Evolutionary conservation across 2,113 vertebrate genomes (phyloP).

Genomic region (Indicator indicator): DNA sequence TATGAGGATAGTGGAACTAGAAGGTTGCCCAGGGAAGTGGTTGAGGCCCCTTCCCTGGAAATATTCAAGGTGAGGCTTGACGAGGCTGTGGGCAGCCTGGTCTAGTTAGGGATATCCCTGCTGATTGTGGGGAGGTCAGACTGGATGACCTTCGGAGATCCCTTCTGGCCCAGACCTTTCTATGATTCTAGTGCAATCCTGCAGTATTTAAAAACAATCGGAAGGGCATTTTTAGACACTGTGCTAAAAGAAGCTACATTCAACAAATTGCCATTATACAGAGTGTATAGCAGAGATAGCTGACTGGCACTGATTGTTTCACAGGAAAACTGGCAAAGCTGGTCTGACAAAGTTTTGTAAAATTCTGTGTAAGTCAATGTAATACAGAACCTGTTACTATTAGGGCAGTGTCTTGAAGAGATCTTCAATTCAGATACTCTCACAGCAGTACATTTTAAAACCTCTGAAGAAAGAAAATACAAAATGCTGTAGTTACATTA

Average conservation of each 20-base stretch:
- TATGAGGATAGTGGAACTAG: too few species aligned
- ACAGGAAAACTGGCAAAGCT: neutral
- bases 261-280: constrained; percentile 33
- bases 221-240: constrained; percentile 28
- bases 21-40: too few species aligned
- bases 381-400: neutral
- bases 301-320: constrained; percentile 30
- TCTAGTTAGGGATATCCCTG: too few species aligned
- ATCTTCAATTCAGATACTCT: neutral
- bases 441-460: neutral
- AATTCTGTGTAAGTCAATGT: constrained; percentile 16
- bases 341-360: neutral
- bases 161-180: too few species aligned
- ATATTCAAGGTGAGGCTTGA: too few species aligned
- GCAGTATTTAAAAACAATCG: constrained; percentile 32
- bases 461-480: neutral
- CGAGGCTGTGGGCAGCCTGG: too few species aligned
- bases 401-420: neutral
- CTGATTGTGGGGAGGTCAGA: too few species aligned
- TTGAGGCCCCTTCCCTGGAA: too few species aligned
- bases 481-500: neutral
- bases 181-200: neutral
- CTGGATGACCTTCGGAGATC: too few species aligned
- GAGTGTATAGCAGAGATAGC: constrained; percentile 1
- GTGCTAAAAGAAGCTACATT: constrained; percentile 6